These are phyloP conservation scores for Agrypnus murinus DNA, from an alignment of 2,888 invertebrate species.

Conservation along the genomic window DNA sequence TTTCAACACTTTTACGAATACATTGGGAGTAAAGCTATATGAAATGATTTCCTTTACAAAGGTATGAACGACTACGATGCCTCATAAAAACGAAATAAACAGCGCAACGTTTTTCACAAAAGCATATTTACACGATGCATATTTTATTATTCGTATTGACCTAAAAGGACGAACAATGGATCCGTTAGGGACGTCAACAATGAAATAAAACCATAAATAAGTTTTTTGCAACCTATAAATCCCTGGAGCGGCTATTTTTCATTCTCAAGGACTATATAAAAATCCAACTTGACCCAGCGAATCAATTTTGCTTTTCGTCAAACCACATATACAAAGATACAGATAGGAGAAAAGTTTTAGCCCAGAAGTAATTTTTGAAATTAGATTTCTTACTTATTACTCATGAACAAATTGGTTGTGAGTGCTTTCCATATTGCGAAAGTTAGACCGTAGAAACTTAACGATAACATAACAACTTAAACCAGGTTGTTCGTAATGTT, in stretches of 20 bases:
- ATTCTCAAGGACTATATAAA: conserved; percentile 25
- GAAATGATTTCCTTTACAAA: neutral
- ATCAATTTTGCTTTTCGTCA: conserved; percentile 12
- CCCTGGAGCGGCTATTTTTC: conserved; percentile 25
- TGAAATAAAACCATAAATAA: conserved; percentile 29
- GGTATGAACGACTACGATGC: neutral
- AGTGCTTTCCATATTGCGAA: too few species aligned
- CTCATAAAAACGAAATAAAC: conserved; percentile 20
- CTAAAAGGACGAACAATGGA: conserved; percentile 21
- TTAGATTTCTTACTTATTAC: conserved; percentile 2
- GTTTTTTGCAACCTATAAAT: conserved; percentile 26
- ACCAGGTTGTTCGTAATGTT: neutral
- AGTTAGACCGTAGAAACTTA: too few species aligned
- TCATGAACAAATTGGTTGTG: neutral
- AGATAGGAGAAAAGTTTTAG: neutral
- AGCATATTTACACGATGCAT: conserved; percentile 24
- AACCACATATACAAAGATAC: conserved; percentile 13
- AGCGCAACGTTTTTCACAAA: conserved; percentile 5
- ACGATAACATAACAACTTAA: too few species aligned
- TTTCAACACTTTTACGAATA: too few species aligned
- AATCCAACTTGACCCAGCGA: conserved; percentile 12
- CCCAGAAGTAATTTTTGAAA: neutral
- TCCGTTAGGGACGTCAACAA: conserved; percentile 28
- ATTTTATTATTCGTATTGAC: conserved; percentile 25
- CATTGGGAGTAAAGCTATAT: neutral